phyloP scores from a whole-genome alignment of 2,113 vertebrate genomes.

The Lagopus muta region DNA sequence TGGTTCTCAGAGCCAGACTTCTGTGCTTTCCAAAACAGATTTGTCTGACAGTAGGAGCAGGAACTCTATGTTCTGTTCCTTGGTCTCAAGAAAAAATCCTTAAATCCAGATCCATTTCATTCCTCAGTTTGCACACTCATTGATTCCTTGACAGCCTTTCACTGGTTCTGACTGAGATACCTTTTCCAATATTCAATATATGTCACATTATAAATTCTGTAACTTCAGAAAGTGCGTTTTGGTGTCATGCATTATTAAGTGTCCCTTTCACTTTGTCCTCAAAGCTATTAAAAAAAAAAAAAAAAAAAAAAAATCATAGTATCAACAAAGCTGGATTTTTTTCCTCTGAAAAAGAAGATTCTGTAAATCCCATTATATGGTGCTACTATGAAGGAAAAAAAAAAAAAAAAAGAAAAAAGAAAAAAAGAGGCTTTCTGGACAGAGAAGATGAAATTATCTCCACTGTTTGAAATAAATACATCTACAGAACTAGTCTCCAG shows the following conservation, averaged over 20 bases:
- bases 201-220: neutral
- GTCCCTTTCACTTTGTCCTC: neutral
- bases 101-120: neutral
- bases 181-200: neutral
- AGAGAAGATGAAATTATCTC: rapidly evolving
- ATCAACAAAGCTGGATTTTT: neutral
- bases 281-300: neutral
- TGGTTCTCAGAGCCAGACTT: neutral
- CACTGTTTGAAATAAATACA: neutral
- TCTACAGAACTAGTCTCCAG: neutral
- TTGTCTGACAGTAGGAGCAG: neutral
- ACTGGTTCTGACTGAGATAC: neutral
- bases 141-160: neutral
- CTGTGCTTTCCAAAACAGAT: neutral
- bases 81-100: neutral
- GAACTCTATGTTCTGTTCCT: neutral
- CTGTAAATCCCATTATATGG: neutral
- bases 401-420: neutral
- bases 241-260: neutral
- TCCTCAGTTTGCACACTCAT: rapidly evolving
- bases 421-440: neutral
- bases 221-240: neutral
- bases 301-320: neutral
- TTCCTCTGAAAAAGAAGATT: neutral
- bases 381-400: neutral